Evolutionary conservation across 2,113 vertebrate species (phyloP), one percentile per base, ranked within the genome.

Genomic region (Eonycteris spelaea): DNA sequence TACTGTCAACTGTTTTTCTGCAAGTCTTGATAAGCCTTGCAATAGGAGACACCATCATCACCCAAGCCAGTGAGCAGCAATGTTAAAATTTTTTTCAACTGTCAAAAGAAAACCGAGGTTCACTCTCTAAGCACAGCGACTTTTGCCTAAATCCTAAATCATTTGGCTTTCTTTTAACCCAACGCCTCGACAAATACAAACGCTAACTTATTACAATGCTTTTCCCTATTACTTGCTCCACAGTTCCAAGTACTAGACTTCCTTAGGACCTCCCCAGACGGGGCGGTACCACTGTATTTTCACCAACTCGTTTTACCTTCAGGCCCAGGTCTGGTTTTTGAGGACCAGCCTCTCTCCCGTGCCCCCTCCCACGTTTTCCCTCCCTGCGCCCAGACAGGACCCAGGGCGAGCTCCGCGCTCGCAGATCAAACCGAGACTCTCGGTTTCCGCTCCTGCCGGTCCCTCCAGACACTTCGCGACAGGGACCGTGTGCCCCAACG

Each of bases 401-500:
- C 30, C 22, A 18, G 4, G 8, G 61, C 26, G 1, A 28, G 43
- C 43, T 24, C 67, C 21, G 19, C 19, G 63, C 7, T 35, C 5
- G 5, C 21, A n/a, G 28, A 22, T 28, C 80, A 26, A 48, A 33
- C 3, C 6, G 2, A 33, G 59, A 40, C 26, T 26, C 40, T 7
- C 0, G 1, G 19, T 4, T 3, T 80, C 2, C 0, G 74, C 43
- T 33, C 79, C 30, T 3, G 24, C 28, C 15, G 0, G 14, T 3
- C 24, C 6, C 43, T 55, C 18, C 79, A 79, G 0, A 26, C 57
- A 6, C 10, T 14, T 11, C 0, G 63, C 45, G 4, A 18, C 77
- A 0, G 12, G 59, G n/a, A 43, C 19, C 0, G 6, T 0, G 77
- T 0, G 22, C 68, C 3, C 71, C 80, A 6, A 3, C 7, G n/a